phyloP scores from a whole-genome alignment of 2,113 vertebrate genomes.

The Bubo bubo region DNA sequence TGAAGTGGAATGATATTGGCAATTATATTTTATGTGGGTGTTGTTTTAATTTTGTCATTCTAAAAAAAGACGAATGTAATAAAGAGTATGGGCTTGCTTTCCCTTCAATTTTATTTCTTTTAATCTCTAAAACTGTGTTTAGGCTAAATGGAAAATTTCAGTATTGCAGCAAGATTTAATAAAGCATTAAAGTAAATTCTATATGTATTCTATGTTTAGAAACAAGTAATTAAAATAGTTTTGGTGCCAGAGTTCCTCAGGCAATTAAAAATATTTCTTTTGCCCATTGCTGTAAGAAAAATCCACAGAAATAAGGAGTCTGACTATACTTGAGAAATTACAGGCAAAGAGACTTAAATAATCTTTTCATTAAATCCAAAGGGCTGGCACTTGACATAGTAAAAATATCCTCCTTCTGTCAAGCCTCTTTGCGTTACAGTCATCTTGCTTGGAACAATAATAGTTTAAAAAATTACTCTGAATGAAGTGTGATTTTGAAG shows the following conservation, averaged over 20 bases:
- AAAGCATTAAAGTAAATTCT: constrained; percentile 43
- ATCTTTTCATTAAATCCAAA: constrained; percentile 3
- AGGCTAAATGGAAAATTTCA: constrained; percentile 50
- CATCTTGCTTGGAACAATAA: background rate
- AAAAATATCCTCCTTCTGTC: background rate
- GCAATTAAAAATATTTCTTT: constrained; percentile 21
- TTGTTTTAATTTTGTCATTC: constrained; percentile 52
- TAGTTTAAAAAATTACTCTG: background rate
- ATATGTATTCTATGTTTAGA: constrained; percentile 35
- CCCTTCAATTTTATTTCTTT: constrained; percentile 31
- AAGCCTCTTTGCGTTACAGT: background rate
- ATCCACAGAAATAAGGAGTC: background rate
- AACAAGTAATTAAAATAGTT: constrained; percentile 52
- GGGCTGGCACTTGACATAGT: background rate
- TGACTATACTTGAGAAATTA: background rate
- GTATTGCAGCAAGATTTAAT: constrained; percentile 43
- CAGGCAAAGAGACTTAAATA: background rate
- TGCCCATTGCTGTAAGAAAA: background rate
- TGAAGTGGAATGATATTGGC: constrained; percentile 8
- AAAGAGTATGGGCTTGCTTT: constrained; percentile 42
- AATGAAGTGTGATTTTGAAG: constrained; percentile 40
- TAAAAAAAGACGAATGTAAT: constrained; percentile 35
- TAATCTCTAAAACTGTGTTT: constrained; percentile 23
- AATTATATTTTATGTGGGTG: constrained; percentile 57
- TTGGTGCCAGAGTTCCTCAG: background rate